Conservation (phyloP, 2,113 vertebrate genomes). For the Saccopteryx leptura region DNA sequence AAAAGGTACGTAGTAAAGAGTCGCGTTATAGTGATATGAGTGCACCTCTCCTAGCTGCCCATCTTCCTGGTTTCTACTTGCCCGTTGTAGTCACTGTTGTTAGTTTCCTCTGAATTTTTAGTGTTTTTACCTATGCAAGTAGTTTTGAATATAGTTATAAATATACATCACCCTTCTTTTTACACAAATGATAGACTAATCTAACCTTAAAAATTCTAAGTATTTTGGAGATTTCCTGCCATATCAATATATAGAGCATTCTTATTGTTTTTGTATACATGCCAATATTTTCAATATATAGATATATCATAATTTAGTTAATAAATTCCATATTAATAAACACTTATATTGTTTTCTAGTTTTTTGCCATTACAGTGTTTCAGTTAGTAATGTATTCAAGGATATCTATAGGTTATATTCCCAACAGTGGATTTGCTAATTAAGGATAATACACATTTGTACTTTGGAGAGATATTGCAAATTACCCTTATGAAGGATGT, state of each 20-base stretch:
- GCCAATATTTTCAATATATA: conserved; percentile 13
- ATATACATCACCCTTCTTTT: neutral
- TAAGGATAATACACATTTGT: neutral
- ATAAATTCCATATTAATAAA: neutral
- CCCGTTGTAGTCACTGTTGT: neutral
- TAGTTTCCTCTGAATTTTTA: neutral
- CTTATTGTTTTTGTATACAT: conserved; percentile 30
- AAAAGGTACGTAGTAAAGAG: neutral
- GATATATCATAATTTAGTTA: conserved; percentile 1
- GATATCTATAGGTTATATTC: neutral
- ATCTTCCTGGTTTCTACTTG: neutral
- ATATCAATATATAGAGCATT: neutral
- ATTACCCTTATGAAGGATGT: neutral
- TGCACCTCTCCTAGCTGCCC: neutral
- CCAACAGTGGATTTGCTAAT: neutral
- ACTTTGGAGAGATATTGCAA: neutral
- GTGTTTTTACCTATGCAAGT: neutral
- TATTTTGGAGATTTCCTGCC: neutral
- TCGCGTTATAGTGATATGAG: neutral
- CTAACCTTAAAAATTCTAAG: neutral
- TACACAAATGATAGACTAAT: neutral
- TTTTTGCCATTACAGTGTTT: neutral
- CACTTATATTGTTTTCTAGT: neutral
- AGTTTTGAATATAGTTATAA: neutral
- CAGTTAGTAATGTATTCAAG: neutral